Percentiles rank a stretch among this genome's conserved stretches.
These are phyloP conservation scores for Siphlonurus alternatus DNA, from an alignment of 2,888 invertebrate species.

Conservation along the genomic window DNA sequence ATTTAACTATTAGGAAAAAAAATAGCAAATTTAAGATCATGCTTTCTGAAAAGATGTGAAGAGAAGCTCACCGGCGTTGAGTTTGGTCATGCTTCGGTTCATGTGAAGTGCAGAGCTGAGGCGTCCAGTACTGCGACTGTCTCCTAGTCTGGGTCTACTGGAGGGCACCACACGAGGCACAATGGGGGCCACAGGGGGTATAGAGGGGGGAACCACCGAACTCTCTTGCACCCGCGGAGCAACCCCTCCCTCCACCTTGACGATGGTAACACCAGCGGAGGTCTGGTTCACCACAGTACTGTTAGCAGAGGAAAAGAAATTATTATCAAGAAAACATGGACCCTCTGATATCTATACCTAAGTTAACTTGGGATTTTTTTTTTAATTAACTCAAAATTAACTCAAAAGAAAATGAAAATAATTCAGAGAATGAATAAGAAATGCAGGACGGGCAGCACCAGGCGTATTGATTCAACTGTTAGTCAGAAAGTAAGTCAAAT, in stretches of 20 bases:
- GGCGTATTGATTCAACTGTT: no score
- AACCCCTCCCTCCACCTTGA: constrained; percentile 44
- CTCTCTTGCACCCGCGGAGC: constrained; percentile 1
- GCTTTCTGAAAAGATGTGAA: no score
- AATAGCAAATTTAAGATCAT: no score
- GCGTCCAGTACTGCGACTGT: constrained; percentile 57
- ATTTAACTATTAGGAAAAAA: no score
- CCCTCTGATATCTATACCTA: not conserved
- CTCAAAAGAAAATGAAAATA: no score
- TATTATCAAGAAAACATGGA: constrained; percentile 2
- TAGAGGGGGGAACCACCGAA: constrained; percentile 1
- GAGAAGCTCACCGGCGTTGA: constrained; percentile 37
- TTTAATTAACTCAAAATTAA: not conserved
- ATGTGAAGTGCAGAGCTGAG: constrained; percentile 48
- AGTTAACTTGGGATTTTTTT: not conserved
- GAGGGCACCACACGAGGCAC: constrained; percentile 1
- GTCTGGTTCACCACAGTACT: constrained; percentile 42
- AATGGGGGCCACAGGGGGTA: not conserved
- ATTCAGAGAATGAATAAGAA: no score
- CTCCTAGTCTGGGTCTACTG: constrained; percentile 22
- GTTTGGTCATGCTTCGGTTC: constrained; percentile 53
- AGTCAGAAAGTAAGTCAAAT: no score
- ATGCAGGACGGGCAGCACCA: no score
- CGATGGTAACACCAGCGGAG: constrained; percentile 61
- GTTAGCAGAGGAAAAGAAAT: not conserved